Evolutionary conservation across 2,888 invertebrate species (phyloP), one percentile per base, ranked within the genome.

Genomic region (Noctua janthe): DNA sequence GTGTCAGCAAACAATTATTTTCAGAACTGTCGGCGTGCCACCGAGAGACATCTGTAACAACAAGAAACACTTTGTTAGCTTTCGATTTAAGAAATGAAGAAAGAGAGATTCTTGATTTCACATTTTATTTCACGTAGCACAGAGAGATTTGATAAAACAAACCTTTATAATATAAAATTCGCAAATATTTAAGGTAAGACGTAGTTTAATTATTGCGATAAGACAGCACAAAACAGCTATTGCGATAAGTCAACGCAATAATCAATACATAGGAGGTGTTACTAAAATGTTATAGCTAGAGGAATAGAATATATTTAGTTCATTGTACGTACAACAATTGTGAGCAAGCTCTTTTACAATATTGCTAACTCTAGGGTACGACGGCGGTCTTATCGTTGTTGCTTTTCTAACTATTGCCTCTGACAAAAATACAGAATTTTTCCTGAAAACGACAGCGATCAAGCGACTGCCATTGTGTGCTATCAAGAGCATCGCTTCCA

Each of bases 21-120:
- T 66, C 11, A 74, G 77, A 85, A 71, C 74, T 59, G 62, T 59
- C 49, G 56, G 20, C 47, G 49, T 39, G 67, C 35, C 64, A 15
- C 70, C 35, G 71, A n/a, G 5, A 67, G 8, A 71, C 54, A 89
- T 75, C 90, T 90, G 88, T n/a, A 89, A 89, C 88, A 88, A 89
- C 4, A 15, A 72, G 0, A 80, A 15, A 47, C 11, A 39, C 15
- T 6, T 8, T 39, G 39, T 82, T 54, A 84, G 29, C 7, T 35
- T 56, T 35, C 64, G 2, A 62, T 73, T 29, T 20, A 47, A 29
- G 20, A 43, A 43, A 35, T 35, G 47, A 69, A 47, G 17, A 43
- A 47, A 47, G 49, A 69, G n/a, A 47, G 3, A 47, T 69, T 69
- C 15, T 69, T n/a, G 3, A n/a, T 69, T 67, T 47, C 43, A 43